Evolutionary conservation across 1,140 invertebrate genomes (phyloP).

Genomic region (Tribolium madens): DNA sequence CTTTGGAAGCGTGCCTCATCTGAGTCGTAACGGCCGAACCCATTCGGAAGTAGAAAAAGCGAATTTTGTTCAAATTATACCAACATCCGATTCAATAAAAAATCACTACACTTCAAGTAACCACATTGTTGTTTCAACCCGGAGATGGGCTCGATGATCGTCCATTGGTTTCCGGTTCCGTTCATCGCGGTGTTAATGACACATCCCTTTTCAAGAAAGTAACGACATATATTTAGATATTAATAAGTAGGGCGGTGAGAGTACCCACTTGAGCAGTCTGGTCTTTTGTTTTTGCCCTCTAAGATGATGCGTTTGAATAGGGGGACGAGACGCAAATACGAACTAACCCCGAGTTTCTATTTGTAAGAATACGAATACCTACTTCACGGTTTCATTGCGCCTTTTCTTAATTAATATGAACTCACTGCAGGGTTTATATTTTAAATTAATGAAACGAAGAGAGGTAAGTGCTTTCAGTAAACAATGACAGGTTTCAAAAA

Average conservation of each 20-base stretch:
- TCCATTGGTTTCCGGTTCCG: constrained; percentile 43
- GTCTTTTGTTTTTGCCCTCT: constrained; percentile 59
- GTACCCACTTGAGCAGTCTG: constrained; percentile 59
- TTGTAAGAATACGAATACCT: constrained; percentile 53
- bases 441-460: constrained; percentile 41
- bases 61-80: constrained; percentile 15
- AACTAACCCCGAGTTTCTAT: constrained; percentile 31
- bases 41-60: constrained; percentile 23
- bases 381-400: constrained; percentile 53
- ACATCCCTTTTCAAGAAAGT: constrained; percentile 41
- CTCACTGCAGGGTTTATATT: constrained; percentile 1
- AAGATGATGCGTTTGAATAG: constrained; percentile 57
- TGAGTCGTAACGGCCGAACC: constrained; percentile 16
- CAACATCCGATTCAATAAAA: constrained; percentile 29
- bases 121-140: constrained; percentile 1
- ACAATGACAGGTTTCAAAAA: constrained; percentile 22
- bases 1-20: constrained; percentile 23
- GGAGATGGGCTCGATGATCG: constrained; percentile 43
- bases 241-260: constrained; percentile 55
- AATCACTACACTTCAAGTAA: constrained; percentile 27
- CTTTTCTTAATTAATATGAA: constrained; percentile 53
- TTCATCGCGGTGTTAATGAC: constrained; percentile 23
- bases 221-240: constrained; percentile 57
- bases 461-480: constrained; percentile 9
- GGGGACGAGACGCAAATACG: constrained; percentile 49